Conservation (phyloP, 2,888 invertebrate genomes). For the Thera obeliscata region DNA sequence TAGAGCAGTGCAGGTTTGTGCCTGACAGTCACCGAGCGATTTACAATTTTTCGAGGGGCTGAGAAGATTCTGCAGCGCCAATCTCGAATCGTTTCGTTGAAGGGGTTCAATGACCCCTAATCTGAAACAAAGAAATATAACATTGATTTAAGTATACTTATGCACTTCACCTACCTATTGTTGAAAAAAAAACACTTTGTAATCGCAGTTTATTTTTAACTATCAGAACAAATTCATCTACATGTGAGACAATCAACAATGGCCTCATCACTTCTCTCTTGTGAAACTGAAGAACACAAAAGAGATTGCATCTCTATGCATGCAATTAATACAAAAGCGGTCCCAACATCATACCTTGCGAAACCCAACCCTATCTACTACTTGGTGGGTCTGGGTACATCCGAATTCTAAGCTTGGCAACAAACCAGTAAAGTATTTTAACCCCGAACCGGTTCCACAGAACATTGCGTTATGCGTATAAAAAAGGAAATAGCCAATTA, state of each 20-base stretch:
- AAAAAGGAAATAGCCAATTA: constrained; percentile 60
- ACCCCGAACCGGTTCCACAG: constrained; percentile 51
- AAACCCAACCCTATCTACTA: background rate
- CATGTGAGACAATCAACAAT: background rate
- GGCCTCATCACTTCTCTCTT: background rate
- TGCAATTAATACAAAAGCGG: background rate
- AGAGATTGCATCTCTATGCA: background rate
- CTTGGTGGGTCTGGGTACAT: background rate
- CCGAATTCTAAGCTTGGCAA: constrained; percentile 19
- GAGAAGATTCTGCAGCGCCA: constrained; percentile 59
- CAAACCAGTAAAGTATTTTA: constrained; percentile 36
- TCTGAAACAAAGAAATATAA: constrained; percentile 69
- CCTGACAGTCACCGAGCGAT: constrained; percentile 79
- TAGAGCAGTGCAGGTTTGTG: constrained; percentile 78
- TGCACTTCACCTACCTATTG: too few relatives aligned
- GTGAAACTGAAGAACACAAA: constrained; percentile 3
- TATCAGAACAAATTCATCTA: too few relatives aligned
- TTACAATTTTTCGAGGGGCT: constrained; percentile 70
- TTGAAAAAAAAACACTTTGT: too few relatives aligned
- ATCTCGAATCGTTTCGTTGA: constrained; percentile 81
- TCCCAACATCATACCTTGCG: constrained; percentile 11
- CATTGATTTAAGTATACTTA: background rate
- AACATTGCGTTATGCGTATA: constrained; percentile 39
- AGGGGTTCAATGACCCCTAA: constrained; percentile 65
- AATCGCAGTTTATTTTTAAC: too few relatives aligned